These are phyloP conservation scores for Origma solitaria DNA, from an alignment of 2,113 vertebrate genomes.

Conservation along the genomic window DNA sequence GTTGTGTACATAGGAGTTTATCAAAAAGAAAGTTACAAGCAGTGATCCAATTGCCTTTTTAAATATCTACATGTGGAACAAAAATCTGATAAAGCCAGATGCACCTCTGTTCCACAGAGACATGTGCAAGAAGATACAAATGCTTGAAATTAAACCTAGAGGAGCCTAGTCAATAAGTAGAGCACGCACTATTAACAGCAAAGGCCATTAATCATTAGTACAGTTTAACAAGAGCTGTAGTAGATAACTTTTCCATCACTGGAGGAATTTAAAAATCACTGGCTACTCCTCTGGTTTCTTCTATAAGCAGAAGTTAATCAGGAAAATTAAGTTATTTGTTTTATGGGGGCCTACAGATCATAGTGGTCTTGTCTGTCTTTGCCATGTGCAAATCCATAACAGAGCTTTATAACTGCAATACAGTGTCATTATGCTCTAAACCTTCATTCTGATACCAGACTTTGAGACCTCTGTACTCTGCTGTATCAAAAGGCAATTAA, in stretches of 20 bases:
- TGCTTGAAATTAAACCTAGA: neutral
- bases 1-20: neutral
- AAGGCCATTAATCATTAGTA: neutral
- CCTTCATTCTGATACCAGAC: neutral
- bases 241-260: neutral
- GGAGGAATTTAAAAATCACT: neutral
- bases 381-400: neutral
- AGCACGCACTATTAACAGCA: neutral
- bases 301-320: neutral
- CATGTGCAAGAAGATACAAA: neutral
- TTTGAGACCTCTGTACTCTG: neutral
- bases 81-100: neutral
- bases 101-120: neutral
- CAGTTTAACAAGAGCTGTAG: neutral
- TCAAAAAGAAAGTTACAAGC: neutral
- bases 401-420: neutral
- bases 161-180: neutral
- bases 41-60: neutral
- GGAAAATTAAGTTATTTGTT: neutral
- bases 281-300: neutral
- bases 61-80: neutral
- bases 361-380: neutral
- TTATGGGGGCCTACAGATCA: neutral
- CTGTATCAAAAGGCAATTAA: neutral
- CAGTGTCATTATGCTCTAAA: neutral